Base-by-base conservation (phyloP, 2,113 vertebrate species). In the Corydoras sp. region DNA sequence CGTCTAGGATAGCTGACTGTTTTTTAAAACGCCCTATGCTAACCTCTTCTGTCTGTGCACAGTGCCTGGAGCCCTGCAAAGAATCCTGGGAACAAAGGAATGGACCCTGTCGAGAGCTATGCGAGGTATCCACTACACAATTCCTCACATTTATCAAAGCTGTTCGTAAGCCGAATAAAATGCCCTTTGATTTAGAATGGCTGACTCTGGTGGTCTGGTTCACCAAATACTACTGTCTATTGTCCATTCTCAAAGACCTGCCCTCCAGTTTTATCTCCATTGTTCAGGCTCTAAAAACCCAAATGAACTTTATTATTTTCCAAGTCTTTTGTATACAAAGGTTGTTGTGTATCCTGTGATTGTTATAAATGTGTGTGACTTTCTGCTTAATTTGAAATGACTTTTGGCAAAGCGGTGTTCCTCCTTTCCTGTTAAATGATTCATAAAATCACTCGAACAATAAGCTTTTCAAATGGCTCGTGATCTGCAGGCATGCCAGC, bases 21-120 rank as follows among this genome's bases (percentile, higher is more conserved):
- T 68, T 62, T 9, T 58, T 73, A 48, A 58, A 54, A 51, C 51
- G 10, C 11, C 53, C 64, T 48, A 35, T 55, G 58, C 63, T 65
- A 24, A 48, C 14, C 59, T 61, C 61, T 60, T 7, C 48, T 70
- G 11, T 78, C 55, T 72, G 49, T 66, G 82, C 67, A 70, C 87
- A 96, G 94, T 97, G 95, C 81, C 87, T 98, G 90, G 91, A 94
- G 85, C 95, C 95, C 13, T 98, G 94, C 89, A 93, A 90, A 77
- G 91, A 90, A 15, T 87, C 91, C 51, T 91, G 93, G 91, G 90
- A 92, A 64, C 81, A 89, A 77, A 89, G 84, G 77, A 89, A 88
- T 77, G 88, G 87, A 71, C 84, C 89, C 11, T 98, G 95, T 82
- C 90, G 90, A 77, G 91, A 88, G 82, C 83, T 93, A 78, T 94